Evolutionary conservation across 2,113 vertebrate genomes (phyloP).

Genomic region (Rhagologus leucostigma): DNA sequence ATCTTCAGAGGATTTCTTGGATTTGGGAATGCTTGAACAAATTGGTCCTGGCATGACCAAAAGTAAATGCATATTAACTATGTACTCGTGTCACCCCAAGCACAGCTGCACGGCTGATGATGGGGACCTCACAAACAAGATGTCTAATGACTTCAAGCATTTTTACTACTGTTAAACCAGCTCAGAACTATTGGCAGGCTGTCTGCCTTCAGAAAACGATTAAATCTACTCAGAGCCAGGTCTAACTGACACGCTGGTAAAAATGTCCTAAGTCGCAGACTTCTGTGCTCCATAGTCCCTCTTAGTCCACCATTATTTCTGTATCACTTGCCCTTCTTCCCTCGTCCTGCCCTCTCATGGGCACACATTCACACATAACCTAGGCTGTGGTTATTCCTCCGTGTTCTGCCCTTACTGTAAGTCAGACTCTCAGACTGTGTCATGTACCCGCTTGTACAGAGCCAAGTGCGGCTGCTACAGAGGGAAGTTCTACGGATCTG

Average conservation of each 20-base stretch:
- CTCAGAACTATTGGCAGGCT: neutral
- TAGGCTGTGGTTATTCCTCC: neutral
- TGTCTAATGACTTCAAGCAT: neutral
- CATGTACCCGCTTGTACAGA: neutral
- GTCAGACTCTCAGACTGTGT: neutral
- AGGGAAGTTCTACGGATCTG: neutral
- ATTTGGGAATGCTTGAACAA: neutral
- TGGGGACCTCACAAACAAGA: neutral
- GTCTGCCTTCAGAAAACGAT: neutral
- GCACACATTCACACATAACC: rapidly evolving
- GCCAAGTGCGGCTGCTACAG: neutral
- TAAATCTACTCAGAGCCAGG: neutral
- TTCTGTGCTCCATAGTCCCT: neutral
- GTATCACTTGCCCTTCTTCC: neutral
- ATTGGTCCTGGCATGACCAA: neutral
- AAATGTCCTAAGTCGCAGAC: neutral
- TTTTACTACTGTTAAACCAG: neutral
- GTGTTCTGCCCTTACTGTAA: neutral
- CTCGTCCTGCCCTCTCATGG: rapidly evolving
- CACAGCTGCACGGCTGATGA: neutral
- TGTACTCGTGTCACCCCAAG: neutral
- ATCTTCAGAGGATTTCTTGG: neutral
- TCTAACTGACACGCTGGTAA: neutral
- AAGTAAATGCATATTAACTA: neutral
- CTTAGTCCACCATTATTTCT: neutral